phyloP scores from a whole-genome alignment of 1,140 invertebrate species.

The Euglossa dilemma region DNA sequence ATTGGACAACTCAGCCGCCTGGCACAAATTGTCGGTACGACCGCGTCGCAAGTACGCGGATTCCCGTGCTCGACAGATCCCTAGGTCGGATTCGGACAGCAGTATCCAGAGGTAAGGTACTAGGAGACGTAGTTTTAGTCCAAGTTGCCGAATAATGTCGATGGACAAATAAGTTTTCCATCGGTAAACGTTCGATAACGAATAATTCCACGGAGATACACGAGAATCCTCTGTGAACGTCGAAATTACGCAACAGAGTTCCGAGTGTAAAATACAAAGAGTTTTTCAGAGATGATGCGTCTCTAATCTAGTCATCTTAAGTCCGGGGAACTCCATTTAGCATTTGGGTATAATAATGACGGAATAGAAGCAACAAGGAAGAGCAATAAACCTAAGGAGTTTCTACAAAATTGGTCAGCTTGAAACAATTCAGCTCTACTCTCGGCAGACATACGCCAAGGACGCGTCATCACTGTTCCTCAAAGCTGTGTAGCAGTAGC shows the following conservation, averaged over 20 bases:
- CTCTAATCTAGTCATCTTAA: too few species aligned
- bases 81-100: constrained; percentile 61
- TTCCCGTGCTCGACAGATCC: constrained; percentile 75
- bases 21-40: constrained; percentile 88
- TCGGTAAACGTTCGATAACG: too few species aligned
- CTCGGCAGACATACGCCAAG: constrained; percentile 8
- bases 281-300: too few species aligned
- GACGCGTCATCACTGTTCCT: constrained; percentile 21
- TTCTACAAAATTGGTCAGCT: background rate
- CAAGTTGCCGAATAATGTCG: background rate
- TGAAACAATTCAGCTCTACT: background rate
- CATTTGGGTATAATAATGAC: too few species aligned
- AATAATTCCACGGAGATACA: too few species aligned
- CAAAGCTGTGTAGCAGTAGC: background rate
- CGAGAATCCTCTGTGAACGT: too few species aligned
- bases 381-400: background rate
- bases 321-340: too few species aligned
- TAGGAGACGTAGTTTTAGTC: background rate
- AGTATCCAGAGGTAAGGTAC: constrained; percentile 56
- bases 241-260: too few species aligned
- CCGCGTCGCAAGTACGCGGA: constrained; percentile 86
- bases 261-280: too few species aligned
- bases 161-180: too few species aligned
- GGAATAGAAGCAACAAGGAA: too few species aligned
- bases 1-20: constrained; percentile 88